phyloP scores from a whole-genome alignment of 1,140 invertebrate genomes.

The Pseudomyrmex cubaensis region DNA sequence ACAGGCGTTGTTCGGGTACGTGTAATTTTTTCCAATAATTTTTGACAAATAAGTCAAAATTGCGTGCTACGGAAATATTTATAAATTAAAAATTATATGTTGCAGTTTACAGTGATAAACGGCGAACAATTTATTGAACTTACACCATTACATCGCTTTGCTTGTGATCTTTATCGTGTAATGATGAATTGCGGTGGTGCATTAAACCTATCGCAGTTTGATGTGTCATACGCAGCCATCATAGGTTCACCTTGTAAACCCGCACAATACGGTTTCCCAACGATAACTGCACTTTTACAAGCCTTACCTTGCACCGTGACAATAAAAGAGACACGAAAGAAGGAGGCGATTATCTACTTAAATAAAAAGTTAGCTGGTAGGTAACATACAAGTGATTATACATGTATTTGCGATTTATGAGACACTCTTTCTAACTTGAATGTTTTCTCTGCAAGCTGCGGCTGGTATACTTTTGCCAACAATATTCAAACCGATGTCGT shows the following conservation, averaged over 20 bases:
- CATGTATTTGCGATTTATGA: too few relatives aligned
- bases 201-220: constrained; percentile 86
- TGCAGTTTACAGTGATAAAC: constrained; percentile 77
- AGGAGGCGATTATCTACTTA: constrained; percentile 81
- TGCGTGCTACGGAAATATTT: neutral
- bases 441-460: constrained; percentile 64
- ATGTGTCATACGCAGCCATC: constrained; percentile 85
- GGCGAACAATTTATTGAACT: constrained; percentile 85
- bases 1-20: constrained; percentile 84
- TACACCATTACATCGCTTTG: constrained; percentile 86
- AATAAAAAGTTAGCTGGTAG: constrained; percentile 83
- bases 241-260: constrained; percentile 86
- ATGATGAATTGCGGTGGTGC: constrained; percentile 85
- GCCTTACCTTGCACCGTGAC: constrained; percentile 87
- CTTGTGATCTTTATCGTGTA: constrained; percentile 86
- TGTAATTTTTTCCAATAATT: constrained; percentile 4
- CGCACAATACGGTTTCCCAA: constrained; percentile 86
- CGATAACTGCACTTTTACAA: constrained; percentile 84
- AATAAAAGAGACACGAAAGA: constrained; percentile 81
- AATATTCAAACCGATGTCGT: constrained; percentile 65
- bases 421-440: constrained; percentile 8
- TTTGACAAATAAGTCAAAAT: too few relatives aligned
- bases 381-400: neutral
- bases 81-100: constrained; percentile 63
- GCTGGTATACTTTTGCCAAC: constrained; percentile 79